Conservation (phyloP, 2,113 vertebrate genomes). For the Dipodomys ordii region DNA sequence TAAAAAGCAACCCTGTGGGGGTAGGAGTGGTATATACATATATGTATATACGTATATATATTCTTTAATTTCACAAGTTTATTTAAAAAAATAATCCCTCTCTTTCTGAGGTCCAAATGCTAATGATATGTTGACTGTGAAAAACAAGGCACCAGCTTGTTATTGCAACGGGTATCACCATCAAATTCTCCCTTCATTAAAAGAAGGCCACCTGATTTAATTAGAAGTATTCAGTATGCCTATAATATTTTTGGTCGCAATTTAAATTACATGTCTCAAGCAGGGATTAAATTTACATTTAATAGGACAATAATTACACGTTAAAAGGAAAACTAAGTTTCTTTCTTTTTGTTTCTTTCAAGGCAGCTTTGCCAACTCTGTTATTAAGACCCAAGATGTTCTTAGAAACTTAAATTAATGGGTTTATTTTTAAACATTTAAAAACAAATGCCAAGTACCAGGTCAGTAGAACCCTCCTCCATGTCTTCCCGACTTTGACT, state of each 20-base stretch:
- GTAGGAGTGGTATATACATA: neutral
- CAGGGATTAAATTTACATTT: slow-evolving; percentile 74
- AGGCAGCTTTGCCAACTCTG: slow-evolving; percentile 57
- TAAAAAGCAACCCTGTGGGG: slow-evolving; percentile 50
- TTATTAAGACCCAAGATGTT: slow-evolving; percentile 72
- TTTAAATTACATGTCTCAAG: slow-evolving; percentile 73
- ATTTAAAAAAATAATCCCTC: slow-evolving; percentile 61
- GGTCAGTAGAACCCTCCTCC: slow-evolving; percentile 39
- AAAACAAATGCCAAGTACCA: neutral
- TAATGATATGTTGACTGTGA: slow-evolving; percentile 70
- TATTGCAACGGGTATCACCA: slow-evolving; percentile 39
- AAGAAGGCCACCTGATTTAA: slow-evolving; percentile 75
- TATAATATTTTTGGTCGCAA: slow-evolving; percentile 75
- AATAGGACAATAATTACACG: slow-evolving; percentile 74
- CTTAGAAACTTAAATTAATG: slow-evolving; percentile 68
- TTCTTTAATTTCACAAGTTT: slow-evolving; percentile 54
- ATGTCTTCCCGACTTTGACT: slow-evolving; percentile 36
- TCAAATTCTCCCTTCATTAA: slow-evolving; percentile 74
- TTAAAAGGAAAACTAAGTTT: slow-evolving; percentile 72
- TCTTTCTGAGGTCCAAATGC: slow-evolving; percentile 60
- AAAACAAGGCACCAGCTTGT: slow-evolving; percentile 71
- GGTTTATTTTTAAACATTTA: slow-evolving; percentile 71
- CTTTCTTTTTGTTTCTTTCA: slow-evolving; percentile 71
- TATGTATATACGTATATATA: neutral
- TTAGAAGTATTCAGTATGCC: slow-evolving; percentile 64